These are phyloP conservation scores for Mustelus asterias DNA, from an alignment of 2,113 vertebrate genomes.

Conservation along the genomic window DNA sequence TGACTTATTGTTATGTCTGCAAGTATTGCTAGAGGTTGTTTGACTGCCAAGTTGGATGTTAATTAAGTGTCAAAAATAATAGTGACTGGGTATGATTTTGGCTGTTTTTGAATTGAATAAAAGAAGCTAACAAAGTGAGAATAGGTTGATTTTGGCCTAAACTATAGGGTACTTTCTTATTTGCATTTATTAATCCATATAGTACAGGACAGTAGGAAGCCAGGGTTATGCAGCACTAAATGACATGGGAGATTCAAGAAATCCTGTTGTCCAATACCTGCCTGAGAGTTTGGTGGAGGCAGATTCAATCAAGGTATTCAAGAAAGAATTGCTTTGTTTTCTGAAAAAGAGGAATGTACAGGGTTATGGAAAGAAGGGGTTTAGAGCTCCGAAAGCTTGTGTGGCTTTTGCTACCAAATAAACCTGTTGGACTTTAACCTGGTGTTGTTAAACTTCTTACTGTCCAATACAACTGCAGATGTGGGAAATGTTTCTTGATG, in stretches of 20 bases:
- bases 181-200: not conserved
- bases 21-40: not conserved
- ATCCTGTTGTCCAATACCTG: not conserved
- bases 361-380: too few relatives aligned
- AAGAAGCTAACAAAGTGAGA: not conserved
- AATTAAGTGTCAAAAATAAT: not conserved
- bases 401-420: too few relatives aligned
- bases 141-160: not conserved
- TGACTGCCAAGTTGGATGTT: not conserved
- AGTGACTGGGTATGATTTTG: not conserved
- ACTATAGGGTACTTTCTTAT: not conserved
- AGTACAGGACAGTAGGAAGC: not conserved
- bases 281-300: too few relatives aligned
- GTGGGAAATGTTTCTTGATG: not conserved
- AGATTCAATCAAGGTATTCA: too few relatives aligned
- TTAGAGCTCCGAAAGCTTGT: too few relatives aligned
- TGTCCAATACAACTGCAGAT: not conserved
- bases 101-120: not conserved
- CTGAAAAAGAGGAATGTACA: too few relatives aligned
- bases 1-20: not conserved
- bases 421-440: too few relatives aligned
- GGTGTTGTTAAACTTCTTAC: too few relatives aligned
- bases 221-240: not conserved
- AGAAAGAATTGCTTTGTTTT: too few relatives aligned
- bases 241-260: not conserved